Evolutionary conservation across 2,113 vertebrate genomes (phyloP).

Genomic region (Mionectes macconnelli): DNA sequence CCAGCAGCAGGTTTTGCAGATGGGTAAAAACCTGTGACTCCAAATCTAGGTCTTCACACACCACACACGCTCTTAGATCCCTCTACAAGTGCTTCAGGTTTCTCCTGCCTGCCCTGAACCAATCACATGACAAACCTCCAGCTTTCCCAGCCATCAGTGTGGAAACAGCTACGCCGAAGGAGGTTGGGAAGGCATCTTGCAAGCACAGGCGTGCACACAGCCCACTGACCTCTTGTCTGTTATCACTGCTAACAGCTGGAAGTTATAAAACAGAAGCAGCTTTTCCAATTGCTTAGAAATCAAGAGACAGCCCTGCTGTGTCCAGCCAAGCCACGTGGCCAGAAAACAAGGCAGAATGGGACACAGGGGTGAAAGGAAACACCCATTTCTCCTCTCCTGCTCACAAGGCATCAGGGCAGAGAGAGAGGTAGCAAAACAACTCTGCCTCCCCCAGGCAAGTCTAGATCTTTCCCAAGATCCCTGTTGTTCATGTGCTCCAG

Average conservation of each 20-base stretch:
- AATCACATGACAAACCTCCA: neutral
- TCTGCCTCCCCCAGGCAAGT: neutral
- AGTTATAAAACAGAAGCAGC: neutral
- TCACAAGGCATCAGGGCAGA: neutral
- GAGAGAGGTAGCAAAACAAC: neutral
- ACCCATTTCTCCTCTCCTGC: neutral
- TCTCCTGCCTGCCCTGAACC: neutral
- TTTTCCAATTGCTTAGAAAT: neutral
- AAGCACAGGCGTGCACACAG: neutral
- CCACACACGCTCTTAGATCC: neutral
- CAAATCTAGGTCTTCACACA: neutral
- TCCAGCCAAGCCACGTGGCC: fast-evolving
- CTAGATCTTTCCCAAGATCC: neutral
- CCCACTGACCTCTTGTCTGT: neutral
- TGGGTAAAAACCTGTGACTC: neutral
- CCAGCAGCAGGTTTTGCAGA: neutral
- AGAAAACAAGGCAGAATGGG: neutral
- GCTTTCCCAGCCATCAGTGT: neutral
- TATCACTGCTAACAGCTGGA: neutral
- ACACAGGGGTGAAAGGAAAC: neutral
- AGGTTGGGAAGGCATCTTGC: neutral
- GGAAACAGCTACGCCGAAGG: neutral
- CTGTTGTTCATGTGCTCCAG: neutral
- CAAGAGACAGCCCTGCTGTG: neutral
- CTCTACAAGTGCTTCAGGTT: neutral